Evolutionary conservation across 2,797 vertebrate species (phyloP), one percentile per base, ranked within the genome.

Genomic region (Lepilemur ruficaudatus): DNA sequence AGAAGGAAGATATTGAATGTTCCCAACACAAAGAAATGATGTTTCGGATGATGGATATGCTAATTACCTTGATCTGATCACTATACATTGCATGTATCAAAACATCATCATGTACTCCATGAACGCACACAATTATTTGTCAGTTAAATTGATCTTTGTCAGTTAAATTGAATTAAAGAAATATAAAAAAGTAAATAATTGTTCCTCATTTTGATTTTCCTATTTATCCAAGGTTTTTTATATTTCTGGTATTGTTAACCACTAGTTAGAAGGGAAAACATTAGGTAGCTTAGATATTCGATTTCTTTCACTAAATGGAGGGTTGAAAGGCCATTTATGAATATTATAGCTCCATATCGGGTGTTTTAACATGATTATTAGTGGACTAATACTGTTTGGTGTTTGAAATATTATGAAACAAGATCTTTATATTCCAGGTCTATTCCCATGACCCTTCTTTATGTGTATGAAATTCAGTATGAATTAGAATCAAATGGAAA

Each of bases 321-420:
- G 4, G 73, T 1, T 78, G 25, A 76, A 61, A 63, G 35, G 22
- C 38, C 52, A 75, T 18, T 70, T 59, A 43, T 15, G 35, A 48
- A 69, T 85, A 89, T 52, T 75, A 72, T 28, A 59, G 38, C 30
- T n/a, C 84, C 59, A 18, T 12, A 25, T 30, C n/a, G 48, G 7
- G 22, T 72, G 4, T 69, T 20, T 78, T 73, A 73, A 79, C 23
- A 25, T 35, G 17, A 2, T 59, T 25, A 69, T 57, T 46, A 75
- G 61, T 65, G 23, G 55, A 73, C 35, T 35, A 30, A 89, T 48
- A 81, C 41, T 70, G 23, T 38, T 32, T 48, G 83, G 28, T 89
- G 30, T 88, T 22, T 20, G 46, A 94, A 88, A 87, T 14, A 48
- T 52, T 91, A 96, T 43, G 63, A 94, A 88, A 78, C 25, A 69